phyloP scores from a whole-genome alignment of 2,113 vertebrate genomes.

The Chaenogobius annularis region DNA sequence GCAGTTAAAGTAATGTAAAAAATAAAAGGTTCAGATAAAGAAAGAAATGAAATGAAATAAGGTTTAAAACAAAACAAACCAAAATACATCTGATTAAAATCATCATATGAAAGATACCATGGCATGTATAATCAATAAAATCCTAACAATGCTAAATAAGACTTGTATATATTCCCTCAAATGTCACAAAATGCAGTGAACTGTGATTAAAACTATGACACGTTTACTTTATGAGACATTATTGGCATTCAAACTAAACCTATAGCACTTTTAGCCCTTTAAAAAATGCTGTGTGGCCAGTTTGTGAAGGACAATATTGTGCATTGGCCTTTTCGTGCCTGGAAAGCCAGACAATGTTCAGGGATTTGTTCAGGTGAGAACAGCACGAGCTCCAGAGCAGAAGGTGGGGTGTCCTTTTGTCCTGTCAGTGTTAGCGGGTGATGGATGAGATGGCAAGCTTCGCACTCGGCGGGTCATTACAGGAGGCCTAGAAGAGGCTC shows the following conservation, averaged over 20 bases:
- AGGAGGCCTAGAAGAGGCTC: conserved; percentile 28
- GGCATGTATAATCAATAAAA: background rate
- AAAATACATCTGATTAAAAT: no score
- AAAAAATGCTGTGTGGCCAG: background rate
- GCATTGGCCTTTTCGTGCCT: background rate
- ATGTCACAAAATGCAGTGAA: background rate
- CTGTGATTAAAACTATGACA: background rate
- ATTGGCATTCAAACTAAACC: background rate
- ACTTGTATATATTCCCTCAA: background rate
- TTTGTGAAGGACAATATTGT: background rate
- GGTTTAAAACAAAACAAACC: no score
- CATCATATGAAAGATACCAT: no score
- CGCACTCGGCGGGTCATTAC: conserved; percentile 54
- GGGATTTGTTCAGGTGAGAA: background rate
- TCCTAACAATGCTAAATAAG: background rate
- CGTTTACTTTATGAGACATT: background rate
- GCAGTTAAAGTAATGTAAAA: no score
- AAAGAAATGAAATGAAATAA: no score
- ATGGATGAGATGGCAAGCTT: conserved; percentile 55
- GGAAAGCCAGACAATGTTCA: background rate
- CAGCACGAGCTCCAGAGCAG: background rate
- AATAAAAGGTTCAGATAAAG: no score
- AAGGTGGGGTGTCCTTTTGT: conserved; percentile 45
- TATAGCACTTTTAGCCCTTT: background rate
- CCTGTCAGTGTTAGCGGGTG: conserved; percentile 35